Percentiles rank a stretch among this genome's conserved stretches.
These are phyloP conservation scores for Eupeodes luniger DNA, from an alignment of 2,888 invertebrate genomes.

Conservation along the genomic window DNA sequence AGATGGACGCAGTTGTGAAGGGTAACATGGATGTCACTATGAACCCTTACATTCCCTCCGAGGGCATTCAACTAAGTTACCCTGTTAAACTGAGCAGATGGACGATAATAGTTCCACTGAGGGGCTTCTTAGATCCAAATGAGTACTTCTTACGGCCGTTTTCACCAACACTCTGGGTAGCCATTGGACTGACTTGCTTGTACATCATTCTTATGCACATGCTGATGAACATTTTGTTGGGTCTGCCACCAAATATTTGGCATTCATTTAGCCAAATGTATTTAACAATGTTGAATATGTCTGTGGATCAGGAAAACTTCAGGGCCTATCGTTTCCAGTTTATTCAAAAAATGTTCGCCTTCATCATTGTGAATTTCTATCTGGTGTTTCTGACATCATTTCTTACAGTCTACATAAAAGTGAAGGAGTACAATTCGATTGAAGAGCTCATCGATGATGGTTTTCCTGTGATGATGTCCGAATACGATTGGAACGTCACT, in stretches of 20 bases:
- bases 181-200: not conserved
- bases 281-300: constrained; percentile 25
- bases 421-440: constrained; percentile 7
- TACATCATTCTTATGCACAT: constrained; percentile 13
- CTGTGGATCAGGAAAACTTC: not conserved
- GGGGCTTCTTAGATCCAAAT: constrained; percentile 9
- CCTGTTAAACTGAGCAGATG: not conserved
- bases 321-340: constrained; percentile 4
- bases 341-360: constrained; percentile 12
- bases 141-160: constrained; percentile 23
- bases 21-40: constrained; percentile 1
- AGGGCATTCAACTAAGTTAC: constrained; percentile 3
- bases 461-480: constrained; percentile 1
- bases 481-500: not conserved
- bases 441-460: not conserved
- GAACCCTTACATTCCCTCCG: not conserved
- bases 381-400: constrained; percentile 7
- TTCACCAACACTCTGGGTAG: not conserved
- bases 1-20: not conserved
- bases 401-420: constrained; percentile 25
- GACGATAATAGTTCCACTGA: not conserved
- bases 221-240: not conserved
- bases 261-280: constrained; percentile 9
- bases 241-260: not conserved
- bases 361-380: constrained; percentile 31